phyloP scores from a whole-genome alignment of 2,113 vertebrate species.

The Hydropotes inermis region DNA sequence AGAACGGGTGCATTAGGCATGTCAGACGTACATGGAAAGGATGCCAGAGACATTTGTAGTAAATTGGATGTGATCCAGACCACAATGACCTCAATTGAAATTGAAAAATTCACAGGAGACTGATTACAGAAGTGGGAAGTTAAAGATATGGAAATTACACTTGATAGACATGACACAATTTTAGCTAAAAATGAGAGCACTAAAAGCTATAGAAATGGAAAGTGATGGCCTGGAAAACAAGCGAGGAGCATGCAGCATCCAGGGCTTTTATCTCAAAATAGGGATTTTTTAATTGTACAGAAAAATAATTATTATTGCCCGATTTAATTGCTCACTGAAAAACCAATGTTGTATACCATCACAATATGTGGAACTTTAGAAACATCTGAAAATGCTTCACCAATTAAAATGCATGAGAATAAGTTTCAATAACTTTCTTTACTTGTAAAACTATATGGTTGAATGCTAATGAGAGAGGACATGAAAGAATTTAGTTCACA shows the following conservation, averaged over 20 bases:
- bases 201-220: constrained; percentile 18
- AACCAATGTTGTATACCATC: background rate
- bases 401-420: constrained; percentile 13
- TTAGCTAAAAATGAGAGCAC: constrained; percentile 34
- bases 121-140: constrained; percentile 55
- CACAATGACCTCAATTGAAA: constrained; percentile 67
- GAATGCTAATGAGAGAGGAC: background rate
- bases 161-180: constrained; percentile 42
- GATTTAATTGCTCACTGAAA: constrained; percentile 1
- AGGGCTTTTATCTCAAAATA: background rate
- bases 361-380: background rate
- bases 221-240: background rate
- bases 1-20: background rate
- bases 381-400: background rate
- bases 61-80: constrained; percentile 54
- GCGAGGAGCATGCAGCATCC: background rate
- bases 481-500: background rate
- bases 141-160: constrained; percentile 65
- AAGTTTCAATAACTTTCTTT: background rate
- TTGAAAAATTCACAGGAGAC: constrained; percentile 68
- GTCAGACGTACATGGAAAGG: background rate
- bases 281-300: background rate
- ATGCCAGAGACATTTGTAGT: constrained; percentile 10
- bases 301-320: background rate
- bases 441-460: background rate